Evolutionary conservation across 2,797 vertebrate genomes (phyloP).

Genomic region (Psittacula derbiana): DNA sequence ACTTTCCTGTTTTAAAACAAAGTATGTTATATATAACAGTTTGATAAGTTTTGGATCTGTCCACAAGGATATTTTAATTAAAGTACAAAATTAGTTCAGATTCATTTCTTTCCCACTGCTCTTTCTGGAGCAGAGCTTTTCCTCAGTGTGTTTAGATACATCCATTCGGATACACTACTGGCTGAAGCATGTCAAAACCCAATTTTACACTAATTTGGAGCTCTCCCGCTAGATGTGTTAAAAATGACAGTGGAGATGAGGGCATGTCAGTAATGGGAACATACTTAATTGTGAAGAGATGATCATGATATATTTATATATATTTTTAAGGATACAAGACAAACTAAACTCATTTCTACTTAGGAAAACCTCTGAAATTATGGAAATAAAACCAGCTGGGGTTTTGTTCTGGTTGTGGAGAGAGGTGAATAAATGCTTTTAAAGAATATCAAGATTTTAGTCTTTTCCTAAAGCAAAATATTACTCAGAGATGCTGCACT

Average conservation of each 20-base stretch:
- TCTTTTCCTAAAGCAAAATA: slow-evolving; percentile 63
- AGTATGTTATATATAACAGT: background rate
- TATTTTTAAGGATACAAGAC: background rate
- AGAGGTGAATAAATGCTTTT: slow-evolving; percentile 20
- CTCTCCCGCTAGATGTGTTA: background rate
- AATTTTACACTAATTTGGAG: slow-evolving; percentile 30
- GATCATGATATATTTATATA: background rate
- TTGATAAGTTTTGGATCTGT: background rate
- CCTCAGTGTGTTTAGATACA: background rate
- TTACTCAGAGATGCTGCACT: slow-evolving; percentile 69
- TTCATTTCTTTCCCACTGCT: background rate
- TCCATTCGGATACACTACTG: background rate
- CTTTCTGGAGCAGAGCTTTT: background rate
- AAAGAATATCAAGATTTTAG: background rate
- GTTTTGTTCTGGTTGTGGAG: slow-evolving; percentile 1
- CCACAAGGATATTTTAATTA: background rate
- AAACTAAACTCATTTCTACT: slow-evolving; percentile 18
- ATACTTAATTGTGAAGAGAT: slow-evolving; percentile 41
- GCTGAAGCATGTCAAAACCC: slow-evolving; percentile 14
- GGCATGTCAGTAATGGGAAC: slow-evolving; percentile 44
- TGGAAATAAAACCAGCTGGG: slow-evolving; percentile 3
- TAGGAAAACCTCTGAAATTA: slow-evolving; percentile 18
- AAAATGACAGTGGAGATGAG: slow-evolving; percentile 57
- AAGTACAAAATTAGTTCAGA: background rate
- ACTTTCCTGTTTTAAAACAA: background rate